Base-by-base conservation (phyloP, 2,113 vertebrate genomes). In the Indicator maculatus region DNA sequence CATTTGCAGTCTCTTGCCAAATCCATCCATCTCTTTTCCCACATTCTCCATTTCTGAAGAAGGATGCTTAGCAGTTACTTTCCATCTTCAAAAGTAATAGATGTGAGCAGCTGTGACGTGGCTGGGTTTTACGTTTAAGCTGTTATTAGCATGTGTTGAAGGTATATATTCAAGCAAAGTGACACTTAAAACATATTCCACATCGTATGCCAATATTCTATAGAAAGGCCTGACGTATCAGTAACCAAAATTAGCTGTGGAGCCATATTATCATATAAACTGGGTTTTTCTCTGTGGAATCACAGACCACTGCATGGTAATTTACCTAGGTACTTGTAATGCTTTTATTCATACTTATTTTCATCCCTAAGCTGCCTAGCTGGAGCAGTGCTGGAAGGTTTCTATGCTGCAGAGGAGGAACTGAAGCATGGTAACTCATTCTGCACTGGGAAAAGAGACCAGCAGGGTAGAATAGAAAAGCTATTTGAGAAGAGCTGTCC, bases 121-220 rank as follows among this genome's bases (percentile, higher is more conserved):
- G 88, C 66, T 84, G 39, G 69, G 70, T 67, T 94, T 93, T 94
- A 63, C 27, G 58, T 86, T 84, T 75, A 85, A 87, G 72, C 89
- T 88, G 88, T 92, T 96, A 96, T 90, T 96, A 96, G 86, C 81
- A 61, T 89, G 63, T 87, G 81, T 63, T 90, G 64, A 56, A 92
- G 94, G 61, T 69, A 63, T 1, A 75, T 75, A 87, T 79, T 93
- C 58, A 90, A 89, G 83, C 9, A 69, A 78, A 96, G 36, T 53
- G 33, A 44, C 73, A 79, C 77, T 86, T 94, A 65, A 71, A 74
- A 71, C 92, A 58, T 53, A 86, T 93, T 78, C 83, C 41, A 12
- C 1, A 0, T 75, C 73, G n/a, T 75, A 58, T 11, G 77, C 80
- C 86, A 88, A 3, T 78, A 85, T 75, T 59, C 63, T 87, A 12